phyloP scores from a whole-genome alignment of 2,113 vertebrate genomes.

The Arothron firmamentum region DNA sequence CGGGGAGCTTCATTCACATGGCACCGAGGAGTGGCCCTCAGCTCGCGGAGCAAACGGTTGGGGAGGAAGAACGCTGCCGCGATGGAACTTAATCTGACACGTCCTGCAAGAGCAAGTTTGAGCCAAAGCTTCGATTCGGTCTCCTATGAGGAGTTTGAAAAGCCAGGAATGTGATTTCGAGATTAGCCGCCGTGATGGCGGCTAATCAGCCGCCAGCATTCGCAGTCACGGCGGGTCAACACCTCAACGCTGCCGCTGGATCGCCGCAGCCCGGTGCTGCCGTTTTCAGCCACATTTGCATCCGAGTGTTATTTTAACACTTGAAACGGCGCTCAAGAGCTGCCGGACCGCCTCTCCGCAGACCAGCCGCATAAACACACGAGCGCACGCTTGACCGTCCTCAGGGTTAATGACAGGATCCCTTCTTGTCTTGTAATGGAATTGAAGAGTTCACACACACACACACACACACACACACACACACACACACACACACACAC shows the following conservation, averaged over 20 bases:
- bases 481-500: not conserved
- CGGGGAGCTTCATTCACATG: conserved; percentile 43
- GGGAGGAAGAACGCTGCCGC: conserved; percentile 19
- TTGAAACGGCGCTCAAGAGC: conserved; percentile 40
- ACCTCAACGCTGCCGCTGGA: too few species aligned
- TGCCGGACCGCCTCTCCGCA: conserved; percentile 17
- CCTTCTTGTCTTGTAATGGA: too few species aligned
- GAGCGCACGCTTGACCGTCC: not conserved
- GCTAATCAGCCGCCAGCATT: conserved; percentile 29
- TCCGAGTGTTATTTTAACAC: conserved; percentile 31
- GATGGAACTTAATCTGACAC: conserved; percentile 10
- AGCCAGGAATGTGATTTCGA: too few species aligned
- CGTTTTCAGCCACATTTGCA: conserved; percentile 19
- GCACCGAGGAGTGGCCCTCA: conserved; percentile 1
- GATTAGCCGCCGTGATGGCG: too few species aligned
- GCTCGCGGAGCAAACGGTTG: not conserved
- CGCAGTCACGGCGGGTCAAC: conserved; percentile 7
- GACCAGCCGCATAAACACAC: not conserved
- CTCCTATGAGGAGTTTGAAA: too few species aligned
- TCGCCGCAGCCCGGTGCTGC: not conserved
- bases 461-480: not conserved
- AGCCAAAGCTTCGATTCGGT: too few species aligned
- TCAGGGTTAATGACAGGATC: too few species aligned
- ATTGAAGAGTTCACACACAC: too few species aligned
- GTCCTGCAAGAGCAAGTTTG: not conserved